Base-by-base conservation (phyloP, 1,140 invertebrate species). In the Camponotus vicinus region DNA sequence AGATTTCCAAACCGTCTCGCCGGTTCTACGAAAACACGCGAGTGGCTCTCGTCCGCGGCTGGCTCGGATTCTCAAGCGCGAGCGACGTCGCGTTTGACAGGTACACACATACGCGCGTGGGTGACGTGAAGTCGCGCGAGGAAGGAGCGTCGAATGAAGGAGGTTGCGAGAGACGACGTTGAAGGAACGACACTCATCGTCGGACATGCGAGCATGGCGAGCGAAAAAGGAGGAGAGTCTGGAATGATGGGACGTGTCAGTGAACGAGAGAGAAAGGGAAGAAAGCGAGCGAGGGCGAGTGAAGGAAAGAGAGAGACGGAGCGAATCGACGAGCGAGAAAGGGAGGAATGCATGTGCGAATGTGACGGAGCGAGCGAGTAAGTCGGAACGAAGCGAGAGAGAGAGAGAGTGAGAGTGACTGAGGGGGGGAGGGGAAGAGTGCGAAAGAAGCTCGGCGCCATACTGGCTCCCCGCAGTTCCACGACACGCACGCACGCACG, bases 401-500 rank as follows among this genome's bases (percentile, higher is more conserved):
- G 73, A 88, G 80, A 90, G 83, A 86, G 88, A 92, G 90, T 87
- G 91, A 85, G 57, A 0, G 57, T 3, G 40, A 3, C 34, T 27
- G 55, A 11, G 34, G 27, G 27, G 18, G 18, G 42, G 89, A 89
- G 85, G 75, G 88, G 86, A 87, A 64, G 88, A 86, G 64, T 85
- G 88, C 73, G 83, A 88, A 86, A 86, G 88, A 89, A 82, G 55
- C 80, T 52, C 92, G 91, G 91, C 93, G 93, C 93, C 92, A 92
- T 92, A 92, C 91, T 91, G 91, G 89, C 91, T 93, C 88, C 77
- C 90, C 71, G 88, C 88, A 87, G 88, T 92, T 93, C 90, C 88
- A 78, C 71, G 84, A 76, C 78, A 86, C 61, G 66, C 45, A 59
- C 37, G 37, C 37, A 40, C 37, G 37, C 37, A 40, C 4, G 80